These are phyloP conservation scores for Zoanthus solanderi DNA, from an alignment of 92 coral and sea anemone species.

Conservation along the genomic window DNA sequence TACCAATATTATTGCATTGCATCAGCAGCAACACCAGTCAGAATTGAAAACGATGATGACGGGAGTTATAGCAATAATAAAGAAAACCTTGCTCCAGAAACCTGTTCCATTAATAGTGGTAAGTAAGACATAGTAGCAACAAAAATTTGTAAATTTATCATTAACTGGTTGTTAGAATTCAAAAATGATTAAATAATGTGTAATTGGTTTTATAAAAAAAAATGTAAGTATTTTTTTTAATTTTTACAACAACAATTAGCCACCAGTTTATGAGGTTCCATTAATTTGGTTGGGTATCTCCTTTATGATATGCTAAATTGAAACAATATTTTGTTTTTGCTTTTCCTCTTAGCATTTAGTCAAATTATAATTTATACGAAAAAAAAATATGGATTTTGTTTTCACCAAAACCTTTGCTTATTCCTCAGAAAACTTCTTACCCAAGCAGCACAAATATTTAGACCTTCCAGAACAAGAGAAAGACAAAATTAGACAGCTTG, in stretches of 20 bases:
- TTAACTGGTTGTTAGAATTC: too few species aligned
- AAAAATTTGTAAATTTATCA: background rate
- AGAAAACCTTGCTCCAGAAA: background rate
- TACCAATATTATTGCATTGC: background rate
- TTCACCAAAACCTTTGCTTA: background rate
- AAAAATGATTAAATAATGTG: too few species aligned
- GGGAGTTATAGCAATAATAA: background rate
- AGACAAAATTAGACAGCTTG: constrained; percentile 49
- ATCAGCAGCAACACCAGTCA: background rate
- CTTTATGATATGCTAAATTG: background rate
- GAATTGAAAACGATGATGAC: background rate
- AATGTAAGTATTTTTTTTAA: background rate
- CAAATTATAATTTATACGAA: background rate
- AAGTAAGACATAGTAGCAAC: background rate
- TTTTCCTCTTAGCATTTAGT: background rate
- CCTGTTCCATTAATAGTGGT: background rate
- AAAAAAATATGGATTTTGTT: background rate
- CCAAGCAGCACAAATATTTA: constrained; percentile 25
- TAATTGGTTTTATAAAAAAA: too few species aligned
- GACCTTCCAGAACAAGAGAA: constrained; percentile 57
- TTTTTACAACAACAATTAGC: background rate
- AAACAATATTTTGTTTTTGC: background rate
- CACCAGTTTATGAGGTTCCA: background rate
- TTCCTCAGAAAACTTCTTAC: constrained; percentile 1
- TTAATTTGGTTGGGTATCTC: background rate